phyloP scores from a whole-genome alignment of 2,888 invertebrate species.

The Pecten maximus region DNA sequence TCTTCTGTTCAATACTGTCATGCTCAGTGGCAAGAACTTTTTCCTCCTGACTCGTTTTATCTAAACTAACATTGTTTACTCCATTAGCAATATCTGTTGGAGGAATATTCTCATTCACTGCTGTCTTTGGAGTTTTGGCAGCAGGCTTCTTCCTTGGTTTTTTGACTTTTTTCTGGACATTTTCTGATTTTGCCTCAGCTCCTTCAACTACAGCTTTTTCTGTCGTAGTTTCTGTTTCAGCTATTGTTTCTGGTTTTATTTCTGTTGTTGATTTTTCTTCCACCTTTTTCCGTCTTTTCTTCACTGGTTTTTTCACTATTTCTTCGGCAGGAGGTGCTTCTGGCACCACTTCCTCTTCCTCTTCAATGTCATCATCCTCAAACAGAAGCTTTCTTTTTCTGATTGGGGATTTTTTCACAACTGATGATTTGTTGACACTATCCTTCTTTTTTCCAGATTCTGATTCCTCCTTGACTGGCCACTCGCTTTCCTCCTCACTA shows the following conservation, averaged over 20 bases:
- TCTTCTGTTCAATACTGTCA: constrained; percentile 35
- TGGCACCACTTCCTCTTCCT: constrained; percentile 48
- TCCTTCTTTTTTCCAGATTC: constrained; percentile 44
- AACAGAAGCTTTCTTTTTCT: constrained; percentile 38
- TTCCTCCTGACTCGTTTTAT: not conserved
- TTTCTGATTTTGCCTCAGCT: constrained; percentile 57
- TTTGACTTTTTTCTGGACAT: constrained; percentile 57
- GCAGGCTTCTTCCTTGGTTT: constrained; percentile 54
- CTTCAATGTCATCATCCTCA: constrained; percentile 43
- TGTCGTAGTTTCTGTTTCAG: constrained; percentile 53
- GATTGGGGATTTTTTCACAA: not conserved
- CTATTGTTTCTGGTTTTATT: constrained; percentile 52
- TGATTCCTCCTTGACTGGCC: constrained; percentile 22
- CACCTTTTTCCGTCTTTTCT: constrained; percentile 53
- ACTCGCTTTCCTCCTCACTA: constrained; percentile 50
- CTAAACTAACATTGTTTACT: not conserved
- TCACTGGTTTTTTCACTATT: constrained; percentile 51
- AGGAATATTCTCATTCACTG: constrained; percentile 24
- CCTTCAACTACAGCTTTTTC: constrained; percentile 52
- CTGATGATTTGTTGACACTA: constrained; percentile 42
- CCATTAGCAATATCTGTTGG: not conserved
- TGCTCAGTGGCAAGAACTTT: constrained; percentile 37
- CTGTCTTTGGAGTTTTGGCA: not conserved
- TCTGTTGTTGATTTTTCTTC: constrained; percentile 26
- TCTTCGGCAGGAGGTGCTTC: constrained; percentile 40